Evolutionary conservation across 2,888 invertebrate species (phyloP).

Genomic region (Eristalis tenax): DNA sequence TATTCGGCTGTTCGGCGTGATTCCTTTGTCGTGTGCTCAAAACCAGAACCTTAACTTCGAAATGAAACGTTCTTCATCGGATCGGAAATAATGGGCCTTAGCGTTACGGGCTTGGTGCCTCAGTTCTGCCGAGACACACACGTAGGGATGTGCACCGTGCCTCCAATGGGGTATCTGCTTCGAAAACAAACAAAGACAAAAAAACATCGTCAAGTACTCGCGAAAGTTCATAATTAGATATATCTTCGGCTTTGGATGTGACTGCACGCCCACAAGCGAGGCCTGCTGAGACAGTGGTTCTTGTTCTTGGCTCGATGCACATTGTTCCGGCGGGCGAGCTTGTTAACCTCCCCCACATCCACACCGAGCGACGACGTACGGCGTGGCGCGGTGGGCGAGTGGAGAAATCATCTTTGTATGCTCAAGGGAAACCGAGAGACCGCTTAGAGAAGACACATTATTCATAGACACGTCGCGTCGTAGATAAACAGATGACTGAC

Average conservation of each 20-base stretch:
- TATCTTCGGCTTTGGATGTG: neutral
- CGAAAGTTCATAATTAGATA: slow-evolving; percentile 48
- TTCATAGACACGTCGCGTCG: slow-evolving; percentile 57
- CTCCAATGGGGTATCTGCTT: neutral
- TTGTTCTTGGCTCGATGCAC: slow-evolving; percentile 42
- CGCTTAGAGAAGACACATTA: slow-evolving; percentile 41
- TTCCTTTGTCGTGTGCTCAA: slow-evolving; percentile 61
- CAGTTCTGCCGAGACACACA: neutral
- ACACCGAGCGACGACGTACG: neutral
- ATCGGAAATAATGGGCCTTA: slow-evolving; percentile 59
- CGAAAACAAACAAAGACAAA: neutral
- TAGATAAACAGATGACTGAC: slow-evolving; percentile 54
- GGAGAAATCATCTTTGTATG: neutral
- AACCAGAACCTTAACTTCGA: slow-evolving; percentile 57
- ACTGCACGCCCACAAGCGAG: slow-evolving; percentile 2
- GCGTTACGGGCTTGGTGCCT: slow-evolving; percentile 5
- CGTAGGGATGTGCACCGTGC: neutral
- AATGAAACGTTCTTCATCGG: slow-evolving; percentile 62
- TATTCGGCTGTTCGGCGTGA: slow-evolving; percentile 57
- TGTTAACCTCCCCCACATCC: neutral
- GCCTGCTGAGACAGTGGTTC: slow-evolving; percentile 27
- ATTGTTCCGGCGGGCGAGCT: slow-evolving; percentile 4
- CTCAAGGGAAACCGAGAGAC: slow-evolving; percentile 6
- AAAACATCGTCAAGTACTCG: neutral
- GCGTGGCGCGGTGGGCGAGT: no score